These are phyloP conservation scores for Benthosema pterotum DNA, from an alignment of 2,797 vertebrate species.

Conservation along the genomic window DNA sequence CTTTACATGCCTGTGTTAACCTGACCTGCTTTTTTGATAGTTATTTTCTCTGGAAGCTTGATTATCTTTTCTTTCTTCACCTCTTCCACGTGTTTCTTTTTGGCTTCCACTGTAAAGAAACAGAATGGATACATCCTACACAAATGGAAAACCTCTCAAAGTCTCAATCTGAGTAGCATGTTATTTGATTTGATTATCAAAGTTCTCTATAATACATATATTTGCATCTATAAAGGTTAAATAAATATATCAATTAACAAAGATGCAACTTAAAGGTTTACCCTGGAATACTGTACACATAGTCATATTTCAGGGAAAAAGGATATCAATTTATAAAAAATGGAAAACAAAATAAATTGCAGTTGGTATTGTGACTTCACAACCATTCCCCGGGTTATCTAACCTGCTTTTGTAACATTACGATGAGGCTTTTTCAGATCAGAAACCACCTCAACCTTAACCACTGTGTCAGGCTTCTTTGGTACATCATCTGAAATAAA, in stretches of 20 bases:
- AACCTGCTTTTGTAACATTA: conserved; percentile 65
- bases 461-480: conserved; percentile 25
- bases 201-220: too few species aligned
- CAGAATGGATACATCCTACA: too few species aligned
- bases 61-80: conserved; percentile 6
- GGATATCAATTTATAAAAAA: too few species aligned
- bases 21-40: neutral
- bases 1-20: too few species aligned
- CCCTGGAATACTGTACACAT: too few species aligned
- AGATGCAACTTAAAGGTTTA: too few species aligned
- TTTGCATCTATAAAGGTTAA: too few species aligned
- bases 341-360: neutral
- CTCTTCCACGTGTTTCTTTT: conserved; percentile 1
- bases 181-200: too few species aligned
- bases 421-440: conserved; percentile 57
- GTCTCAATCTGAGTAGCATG: too few species aligned
- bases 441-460: conserved; percentile 28
- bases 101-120: neutral
- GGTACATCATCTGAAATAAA: conserved; percentile 41
- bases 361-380: neutral
- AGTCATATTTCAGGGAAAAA: too few species aligned
- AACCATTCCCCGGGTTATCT: conserved; percentile 5
- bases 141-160: too few species aligned
- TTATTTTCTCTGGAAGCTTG: neutral
- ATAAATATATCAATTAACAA: too few species aligned